Conservation (phyloP, 1,140 invertebrate species). For the Laodelphax striatellus region DNA sequence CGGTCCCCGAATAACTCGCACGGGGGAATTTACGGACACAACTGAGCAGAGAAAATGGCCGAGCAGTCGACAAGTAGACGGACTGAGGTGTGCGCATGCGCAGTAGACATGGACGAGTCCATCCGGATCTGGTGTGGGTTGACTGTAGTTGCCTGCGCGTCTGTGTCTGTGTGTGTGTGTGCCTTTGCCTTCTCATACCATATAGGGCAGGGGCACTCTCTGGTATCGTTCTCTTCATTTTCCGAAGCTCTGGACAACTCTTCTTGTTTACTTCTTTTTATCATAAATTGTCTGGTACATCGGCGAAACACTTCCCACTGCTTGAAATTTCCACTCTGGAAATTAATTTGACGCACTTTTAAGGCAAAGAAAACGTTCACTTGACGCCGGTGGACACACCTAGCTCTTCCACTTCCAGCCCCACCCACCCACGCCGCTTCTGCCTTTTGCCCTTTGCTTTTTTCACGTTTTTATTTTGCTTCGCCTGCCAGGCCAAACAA, state of each 20-base stretch:
- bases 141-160: neutral
- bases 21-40: neutral
- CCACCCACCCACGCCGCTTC: no score
- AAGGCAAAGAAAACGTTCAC: no score
- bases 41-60: slow-evolving; percentile 2
- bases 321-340: no score
- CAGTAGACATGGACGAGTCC: neutral
- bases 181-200: neutral
- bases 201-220: neutral
- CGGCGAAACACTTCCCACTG: neutral
- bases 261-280: neutral
- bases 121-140: neutral
- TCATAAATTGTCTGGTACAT: slow-evolving; percentile 1
- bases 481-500: no score
- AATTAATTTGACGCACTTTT: no score
- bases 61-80: neutral
- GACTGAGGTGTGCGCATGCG: neutral
- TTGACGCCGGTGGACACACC: no score
- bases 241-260: slow-evolving; percentile 2
- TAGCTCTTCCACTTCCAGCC: no score
- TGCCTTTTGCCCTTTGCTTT: no score
- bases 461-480: no score
- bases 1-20: neutral
- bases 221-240: neutral
- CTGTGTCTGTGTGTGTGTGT: no score